Conservation (phyloP, 1,140 invertebrate genomes). For the Maconellicoccus hirsutus region DNA sequence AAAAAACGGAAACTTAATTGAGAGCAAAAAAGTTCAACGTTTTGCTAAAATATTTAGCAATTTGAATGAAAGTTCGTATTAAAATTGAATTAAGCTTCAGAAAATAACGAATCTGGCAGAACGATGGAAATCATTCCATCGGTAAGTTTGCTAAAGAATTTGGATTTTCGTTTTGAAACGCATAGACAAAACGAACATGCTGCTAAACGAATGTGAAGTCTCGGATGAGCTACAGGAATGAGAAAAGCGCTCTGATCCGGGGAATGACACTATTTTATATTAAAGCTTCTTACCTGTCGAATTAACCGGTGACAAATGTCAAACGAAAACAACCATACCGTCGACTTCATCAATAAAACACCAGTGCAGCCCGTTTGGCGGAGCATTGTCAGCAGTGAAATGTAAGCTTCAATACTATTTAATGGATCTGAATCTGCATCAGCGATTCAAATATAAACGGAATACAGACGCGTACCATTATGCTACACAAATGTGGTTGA, state of each 20-base stretch:
- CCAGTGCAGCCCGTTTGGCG: background rate
- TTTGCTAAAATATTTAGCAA: too few species aligned
- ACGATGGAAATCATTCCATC: background rate
- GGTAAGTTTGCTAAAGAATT: background rate
- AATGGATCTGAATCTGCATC: too few species aligned
- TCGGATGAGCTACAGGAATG: background rate
- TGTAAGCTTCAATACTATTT: background rate
- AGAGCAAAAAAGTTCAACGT: too few species aligned
- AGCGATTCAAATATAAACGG: too few species aligned
- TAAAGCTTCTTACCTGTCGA: background rate
- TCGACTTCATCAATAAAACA: background rate
- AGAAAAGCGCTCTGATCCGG: background rate
- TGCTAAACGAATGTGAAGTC: background rate
- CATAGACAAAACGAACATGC: background rate
- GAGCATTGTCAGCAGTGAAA: background rate
- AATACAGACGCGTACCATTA: too few species aligned
- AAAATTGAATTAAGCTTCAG: too few species aligned
- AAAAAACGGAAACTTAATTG: too few species aligned
- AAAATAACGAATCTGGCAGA: background rate
- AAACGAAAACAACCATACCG: background rate
- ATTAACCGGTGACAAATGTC: constrained; percentile 3
- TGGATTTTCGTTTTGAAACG: background rate
- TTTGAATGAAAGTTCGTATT: too few species aligned
- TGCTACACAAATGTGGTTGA: too few species aligned
- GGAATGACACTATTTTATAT: background rate